Evolutionary conservation across 2,888 invertebrate genomes (phyloP), one percentile per base, ranked within the genome.

Genomic region (Norana najaformis): DNA sequence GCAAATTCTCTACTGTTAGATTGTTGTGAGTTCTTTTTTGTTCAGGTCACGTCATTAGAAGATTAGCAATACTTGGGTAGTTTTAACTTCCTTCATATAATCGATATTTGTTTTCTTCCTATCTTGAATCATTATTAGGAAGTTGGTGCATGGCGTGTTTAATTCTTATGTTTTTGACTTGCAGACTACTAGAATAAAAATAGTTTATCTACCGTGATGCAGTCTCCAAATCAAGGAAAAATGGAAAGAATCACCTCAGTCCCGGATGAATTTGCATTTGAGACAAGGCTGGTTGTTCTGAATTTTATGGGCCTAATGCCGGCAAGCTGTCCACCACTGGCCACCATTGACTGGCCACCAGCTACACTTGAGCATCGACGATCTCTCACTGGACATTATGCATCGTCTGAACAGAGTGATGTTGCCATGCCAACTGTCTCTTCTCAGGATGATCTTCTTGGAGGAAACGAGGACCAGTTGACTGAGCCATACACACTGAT

Each of bases 231-330:
- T 35, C 85, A 36, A 23, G 37, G 36, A 36, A 85, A 36, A 85
- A 85, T 85, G 85, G 37, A 85, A 20, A 16, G 85, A 85, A 85
- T 36, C 23, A n/a, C 34, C 37, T 85, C 85, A 23, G 85, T 85
- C 1, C 85, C 85, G 35, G 85, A 85, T 85, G 85, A 85, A 23
- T 85, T 85, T 85, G 85, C 85, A 23, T 85, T 85, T 16, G 85
- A 85, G 85, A 85, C 85, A 85, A 85, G 85, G 23, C 36, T 85
- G 16, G 85, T 85, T 85, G 85, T 85, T 85, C 18, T 85, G 36
- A 85, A 85, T 36, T 85, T 85, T 36, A 85, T 85, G 85, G 85
- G 85, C 37, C 36, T 85, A 23, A 85, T 85, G 36, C 85, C 85
- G 20, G 85, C 85, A 1, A 85, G 85, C 36, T 85, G 85, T 85